A percentile compares a stretch with the other conserved stretches of the same genome.
phyloP scores from a whole-genome alignment of 2,797 vertebrate species.

The Phataginus tetradactyla region DNA sequence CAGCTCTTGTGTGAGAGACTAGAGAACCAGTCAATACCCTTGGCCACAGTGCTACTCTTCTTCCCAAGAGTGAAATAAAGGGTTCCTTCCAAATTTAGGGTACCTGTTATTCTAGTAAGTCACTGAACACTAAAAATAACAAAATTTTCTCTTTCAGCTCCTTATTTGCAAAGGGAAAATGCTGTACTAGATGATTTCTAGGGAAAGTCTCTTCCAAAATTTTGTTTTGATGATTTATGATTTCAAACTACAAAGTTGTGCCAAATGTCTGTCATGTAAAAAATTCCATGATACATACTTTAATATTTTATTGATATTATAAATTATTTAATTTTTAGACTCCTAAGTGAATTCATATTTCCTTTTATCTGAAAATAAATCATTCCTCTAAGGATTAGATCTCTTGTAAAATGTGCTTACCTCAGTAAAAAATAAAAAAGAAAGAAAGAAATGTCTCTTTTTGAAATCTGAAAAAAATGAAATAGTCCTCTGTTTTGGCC shows the following conservation, averaged over 20 bases:
- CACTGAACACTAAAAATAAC: neutral
- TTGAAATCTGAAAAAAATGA: slow-evolving; percentile 25
- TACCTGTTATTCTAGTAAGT: neutral
- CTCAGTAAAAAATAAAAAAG: neutral
- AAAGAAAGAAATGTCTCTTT: neutral
- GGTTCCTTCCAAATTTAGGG: neutral
- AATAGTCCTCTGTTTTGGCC: slow-evolving; percentile 12
- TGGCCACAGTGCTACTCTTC: neutral
- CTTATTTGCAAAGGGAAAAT: neutral
- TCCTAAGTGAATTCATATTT: slow-evolving; percentile 46
- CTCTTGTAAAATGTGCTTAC: neutral
- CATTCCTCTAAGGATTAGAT: neutral
- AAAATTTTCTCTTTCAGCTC: neutral
- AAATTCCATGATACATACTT: neutral
- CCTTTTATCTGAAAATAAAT: slow-evolving; percentile 59
- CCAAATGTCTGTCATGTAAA: neutral
- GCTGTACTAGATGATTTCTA: neutral
- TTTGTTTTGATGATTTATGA: neutral
- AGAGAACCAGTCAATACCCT: neutral
- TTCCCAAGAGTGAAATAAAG: neutral
- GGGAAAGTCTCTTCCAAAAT: neutral
- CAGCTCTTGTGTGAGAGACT: neutral
- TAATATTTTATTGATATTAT: slow-evolving; percentile 31
- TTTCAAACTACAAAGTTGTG: neutral
- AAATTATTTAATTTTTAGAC: slow-evolving; percentile 47